Evolutionary conservation across 2,888 invertebrate species (phyloP).

Genomic region (Xanthia togata): DNA sequence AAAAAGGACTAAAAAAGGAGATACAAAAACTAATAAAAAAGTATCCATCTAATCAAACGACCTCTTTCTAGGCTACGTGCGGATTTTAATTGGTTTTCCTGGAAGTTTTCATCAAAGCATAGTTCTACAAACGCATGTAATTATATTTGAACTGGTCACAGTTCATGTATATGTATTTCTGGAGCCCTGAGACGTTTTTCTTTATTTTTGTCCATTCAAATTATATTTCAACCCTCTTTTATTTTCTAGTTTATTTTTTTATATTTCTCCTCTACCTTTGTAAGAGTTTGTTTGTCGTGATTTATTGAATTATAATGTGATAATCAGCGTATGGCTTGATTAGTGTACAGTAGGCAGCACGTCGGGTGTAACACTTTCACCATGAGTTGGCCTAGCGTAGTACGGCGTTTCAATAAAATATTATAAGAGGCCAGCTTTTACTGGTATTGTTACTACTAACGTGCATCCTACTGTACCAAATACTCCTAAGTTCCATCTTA

Average conservation of each 20-base stretch:
- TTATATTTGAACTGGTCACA: neutral
- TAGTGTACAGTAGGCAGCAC: too few species aligned
- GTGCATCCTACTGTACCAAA: too few species aligned
- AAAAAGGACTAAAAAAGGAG: neutral
- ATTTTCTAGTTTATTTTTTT: neutral
- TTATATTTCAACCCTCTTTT: neutral
- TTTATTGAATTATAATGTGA: too few species aligned
- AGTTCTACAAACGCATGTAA: neutral
- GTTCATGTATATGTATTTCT: neutral
- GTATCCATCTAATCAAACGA: slow-evolving; percentile 25
- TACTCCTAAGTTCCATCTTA: too few species aligned
- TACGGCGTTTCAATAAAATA: too few species aligned
- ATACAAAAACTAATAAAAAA: slow-evolving; percentile 23
- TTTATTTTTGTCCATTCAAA: neutral
- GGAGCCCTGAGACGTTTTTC: too few species aligned
- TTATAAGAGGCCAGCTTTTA: too few species aligned
- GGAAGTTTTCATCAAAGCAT: slow-evolving; percentile 16
- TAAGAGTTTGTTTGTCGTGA: neutral
- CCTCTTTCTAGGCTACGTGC: slow-evolving; percentile 6
- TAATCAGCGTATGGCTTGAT: too few species aligned
- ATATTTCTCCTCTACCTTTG: neutral
- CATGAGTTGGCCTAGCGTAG: too few species aligned
- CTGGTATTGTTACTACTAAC: too few species aligned
- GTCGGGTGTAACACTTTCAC: too few species aligned
- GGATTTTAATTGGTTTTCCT: slow-evolving; percentile 30